Conservation (phyloP, 30 jellyfish, hydroid and myxozoan genomes). For the Aurelia coerulea region DNA sequence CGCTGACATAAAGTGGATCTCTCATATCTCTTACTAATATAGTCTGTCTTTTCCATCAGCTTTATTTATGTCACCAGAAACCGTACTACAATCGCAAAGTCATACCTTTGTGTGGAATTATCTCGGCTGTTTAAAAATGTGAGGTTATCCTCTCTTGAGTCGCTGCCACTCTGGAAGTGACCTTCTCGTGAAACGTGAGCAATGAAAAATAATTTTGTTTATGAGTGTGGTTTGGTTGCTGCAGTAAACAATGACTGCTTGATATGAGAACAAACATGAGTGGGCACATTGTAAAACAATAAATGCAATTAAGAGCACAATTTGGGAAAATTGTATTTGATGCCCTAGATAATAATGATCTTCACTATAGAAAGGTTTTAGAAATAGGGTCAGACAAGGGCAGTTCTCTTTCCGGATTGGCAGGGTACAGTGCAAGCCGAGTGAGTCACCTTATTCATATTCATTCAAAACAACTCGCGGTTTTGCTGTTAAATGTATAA, state of each 20-base stretch:
- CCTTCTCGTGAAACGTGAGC: too few species aligned
- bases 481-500: neutral
- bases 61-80: too few species aligned
- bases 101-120: too few species aligned
- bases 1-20: too few species aligned
- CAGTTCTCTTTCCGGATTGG: slow-evolving; percentile 10
- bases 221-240: slow-evolving; percentile 35
- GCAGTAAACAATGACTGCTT: slow-evolving; percentile 24
- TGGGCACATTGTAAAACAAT: slow-evolving; percentile 48
- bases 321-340: neutral
- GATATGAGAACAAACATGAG: slow-evolving; percentile 23
- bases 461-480: neutral
- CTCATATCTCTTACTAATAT: too few species aligned
- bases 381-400: slow-evolving; percentile 6
- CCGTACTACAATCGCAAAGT: too few species aligned
- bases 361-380: too few species aligned
- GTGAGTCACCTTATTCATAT: neutral
- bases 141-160: too few species aligned
- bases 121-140: too few species aligned
- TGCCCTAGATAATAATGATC: too few species aligned
- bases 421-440: neutral
- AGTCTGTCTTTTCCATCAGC: too few species aligned
- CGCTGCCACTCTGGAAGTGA: too few species aligned
- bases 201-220: slow-evolving; percentile 8
- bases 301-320: slow-evolving; percentile 17